Evolutionary conservation across 2,888 invertebrate species (phyloP), one percentile per base, ranked within the genome.

Genomic region (Myopa testacea): DNA sequence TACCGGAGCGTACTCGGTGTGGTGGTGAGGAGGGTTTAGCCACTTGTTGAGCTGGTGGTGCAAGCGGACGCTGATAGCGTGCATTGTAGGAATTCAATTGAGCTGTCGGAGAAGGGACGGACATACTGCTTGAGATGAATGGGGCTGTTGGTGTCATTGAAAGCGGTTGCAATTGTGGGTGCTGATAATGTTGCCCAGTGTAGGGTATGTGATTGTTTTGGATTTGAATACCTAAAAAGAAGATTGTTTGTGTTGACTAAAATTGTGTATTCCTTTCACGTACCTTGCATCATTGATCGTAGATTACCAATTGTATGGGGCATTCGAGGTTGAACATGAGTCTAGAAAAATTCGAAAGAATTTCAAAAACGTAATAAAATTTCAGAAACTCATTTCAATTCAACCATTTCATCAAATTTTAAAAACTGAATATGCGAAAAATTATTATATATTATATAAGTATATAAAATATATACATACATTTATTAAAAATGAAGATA

Each of bases 161-260:
- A 45, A 79, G 69, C 4, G 72, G 40, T 55, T 52, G 69, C 52
- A 40, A 75, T 60, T 69, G 78, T 77, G 76, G 38, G 75, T 81
- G 63, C 80, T 74, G 74, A 68, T 77, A 26, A 26, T 26, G 55
- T 75, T 77, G 76, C n/a, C 82, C 82, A 34, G 82, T 82, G 75
- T 82, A 84, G 12, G 85, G 82, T 77, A 82, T 83, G 73, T 83
- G 83, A 79, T 81, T 82, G 75, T 82, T 83, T 79, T 82, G 82
- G 38, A 82, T 74, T 72, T 82, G 81, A 45, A 84, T 81, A 55
- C 82, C 84, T 26, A 38, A 62, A 14, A 7, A 62, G 12, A 10
- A 19, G 34, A 26, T n/a, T 4, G 58, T 6, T 6, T n/a, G 4
- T 4, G 3, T 26, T 68, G 14, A 40, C 19, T 68, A 1, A 16